These are phyloP conservation scores for Periophthalmodon schlosseri DNA, from an alignment of 2,113 vertebrate genomes.

Conservation along the genomic window DNA sequence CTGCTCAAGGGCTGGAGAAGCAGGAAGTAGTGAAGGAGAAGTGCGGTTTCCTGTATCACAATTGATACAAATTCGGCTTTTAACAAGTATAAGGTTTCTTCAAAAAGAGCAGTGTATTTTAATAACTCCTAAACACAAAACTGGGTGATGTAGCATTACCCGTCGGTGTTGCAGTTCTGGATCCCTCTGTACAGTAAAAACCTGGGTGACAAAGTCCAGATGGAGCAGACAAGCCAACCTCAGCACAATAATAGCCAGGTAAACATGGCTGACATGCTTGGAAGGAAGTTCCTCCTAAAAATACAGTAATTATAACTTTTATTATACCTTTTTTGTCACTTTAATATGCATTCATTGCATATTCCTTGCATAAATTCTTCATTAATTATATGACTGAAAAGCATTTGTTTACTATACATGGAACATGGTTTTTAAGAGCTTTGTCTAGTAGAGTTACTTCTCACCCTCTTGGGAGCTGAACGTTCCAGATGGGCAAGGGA, in stretches of 20 bases:
- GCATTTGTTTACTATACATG: neutral
- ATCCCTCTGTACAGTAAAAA: conserved; percentile 80
- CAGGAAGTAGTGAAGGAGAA: conserved; percentile 22
- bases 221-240: conserved; percentile 74
- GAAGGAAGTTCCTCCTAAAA: conserved; percentile 65
- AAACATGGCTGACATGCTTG: conserved; percentile 72
- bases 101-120: neutral
- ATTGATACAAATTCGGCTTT: conserved; percentile 43
- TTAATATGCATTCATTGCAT: neutral
- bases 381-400: neutral
- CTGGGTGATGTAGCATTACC: conserved; percentile 55
- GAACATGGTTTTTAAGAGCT: conserved; percentile 20
- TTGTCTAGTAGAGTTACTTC: conserved; percentile 3
- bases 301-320: neutral
- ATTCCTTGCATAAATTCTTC: neutral
- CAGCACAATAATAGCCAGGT: conserved; percentile 73
- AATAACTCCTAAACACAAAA: neutral
- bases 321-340: neutral
- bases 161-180: conserved; percentile 69
- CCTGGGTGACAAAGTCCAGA: conserved; percentile 80
- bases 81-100: neutral
- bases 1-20: conserved; percentile 26
- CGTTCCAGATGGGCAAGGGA: conserved; percentile 80
- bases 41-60: conserved; percentile 74
- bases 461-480: conserved; percentile 77